Evolutionary conservation across 2,113 vertebrate species (phyloP), one percentile per base, ranked within the genome.

Genomic region (Apistogramma diplotaenia): DNA sequence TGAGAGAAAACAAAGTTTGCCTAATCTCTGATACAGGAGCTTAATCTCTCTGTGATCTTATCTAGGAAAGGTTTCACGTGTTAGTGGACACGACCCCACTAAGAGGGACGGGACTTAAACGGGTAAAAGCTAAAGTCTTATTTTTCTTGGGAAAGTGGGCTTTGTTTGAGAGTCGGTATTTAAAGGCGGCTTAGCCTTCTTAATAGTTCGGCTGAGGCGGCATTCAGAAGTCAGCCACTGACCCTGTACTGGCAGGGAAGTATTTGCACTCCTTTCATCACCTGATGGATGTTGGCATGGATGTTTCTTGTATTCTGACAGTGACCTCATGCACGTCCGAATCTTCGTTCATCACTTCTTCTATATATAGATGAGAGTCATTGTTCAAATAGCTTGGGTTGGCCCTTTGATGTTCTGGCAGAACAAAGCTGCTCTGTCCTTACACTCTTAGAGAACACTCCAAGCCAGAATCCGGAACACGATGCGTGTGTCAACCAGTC

Each of bases 361-460:
- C 94, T 95, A 95, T 90, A 94, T 95, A 89, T 94, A 96, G 94
- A 84, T 29, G 35, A 37, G 89, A 93, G 88, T 93, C 90, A 93
- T 94, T 94, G 92, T 92, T 93, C 31, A 73, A 90, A 95, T 95
- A 90, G 83, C 84, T 93, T 3, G 60, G 90, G 83, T 56, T 46
- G 80, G 84, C 85, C 85, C 88, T 95, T 95, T 95, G 94, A 95
- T 92, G 94, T 92, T 74, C 79, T 84, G 90, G 85, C 87, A 90
- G 92, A 92, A 95, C 94, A 95, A 95, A 94, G 93, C 85, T 85
- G 87, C 76, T 67, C 83, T 91, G 93, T 89, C 92, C 91, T 92
- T 86, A 90, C 85, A 84, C 92, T 90, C 92, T 94, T 89, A 89
- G 71, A 89, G 79, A 91, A 92, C 88, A 92, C 91, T 95, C 81